Percentiles rank a stretch among this genome's conserved stretches.
phyloP scores from a whole-genome alignment of 2,113 vertebrate species.

The Cryptomyrus ogoouensis region DNA sequence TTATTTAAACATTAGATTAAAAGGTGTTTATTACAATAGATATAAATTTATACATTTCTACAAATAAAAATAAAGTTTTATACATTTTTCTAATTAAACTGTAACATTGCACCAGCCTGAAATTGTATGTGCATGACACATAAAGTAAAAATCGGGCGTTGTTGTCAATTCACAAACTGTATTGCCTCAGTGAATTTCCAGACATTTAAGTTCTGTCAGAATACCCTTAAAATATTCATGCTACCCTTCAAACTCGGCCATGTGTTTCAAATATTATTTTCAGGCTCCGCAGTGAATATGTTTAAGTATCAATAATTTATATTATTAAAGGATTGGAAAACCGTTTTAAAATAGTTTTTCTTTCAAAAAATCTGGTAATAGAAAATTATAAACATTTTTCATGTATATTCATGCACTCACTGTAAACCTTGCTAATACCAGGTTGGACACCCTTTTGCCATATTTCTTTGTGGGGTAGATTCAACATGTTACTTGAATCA shows the following conservation, averaged over 20 bases:
- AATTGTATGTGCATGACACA: not conserved
- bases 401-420: not conserved
- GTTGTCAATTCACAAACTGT: not conserved
- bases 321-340: not conserved
- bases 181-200: not conserved
- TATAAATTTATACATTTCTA: not conserved
- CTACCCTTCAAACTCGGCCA: not conserved
- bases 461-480: not conserved
- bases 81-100: not conserved
- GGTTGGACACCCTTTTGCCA: not conserved
- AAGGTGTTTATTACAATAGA: not conserved
- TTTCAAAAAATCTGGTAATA: not conserved
- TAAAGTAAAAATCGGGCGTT: not conserved
- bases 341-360: not conserved
- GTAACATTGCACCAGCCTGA: not conserved
- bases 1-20: not conserved
- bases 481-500: not conserved
- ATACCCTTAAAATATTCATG: not conserved
- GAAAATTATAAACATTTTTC: not conserved
- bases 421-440: not conserved
- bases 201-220: not conserved
- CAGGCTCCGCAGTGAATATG: not conserved
- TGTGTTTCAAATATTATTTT: not conserved
- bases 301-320: not conserved
- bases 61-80: not conserved